phyloP scores from a whole-genome alignment of 2,113 vertebrate species.

The Plotosus lineatus region DNA sequence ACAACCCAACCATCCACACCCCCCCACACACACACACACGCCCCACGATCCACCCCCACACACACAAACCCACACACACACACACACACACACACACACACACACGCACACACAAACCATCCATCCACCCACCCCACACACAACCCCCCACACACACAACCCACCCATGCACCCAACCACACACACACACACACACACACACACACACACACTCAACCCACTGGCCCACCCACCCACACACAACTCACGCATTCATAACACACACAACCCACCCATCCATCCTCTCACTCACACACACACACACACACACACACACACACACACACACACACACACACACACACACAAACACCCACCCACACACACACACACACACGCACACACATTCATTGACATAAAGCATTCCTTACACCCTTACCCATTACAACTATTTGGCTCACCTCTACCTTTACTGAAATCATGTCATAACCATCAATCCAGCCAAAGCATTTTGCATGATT shows the following conservation, averaged over 20 bases:
- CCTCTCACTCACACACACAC: too few relatives aligned
- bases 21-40: conserved; percentile 13
- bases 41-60: neutral
- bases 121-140: too few relatives aligned
- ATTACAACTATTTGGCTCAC: too few relatives aligned
- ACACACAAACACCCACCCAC: neutral
- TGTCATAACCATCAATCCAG: too few relatives aligned
- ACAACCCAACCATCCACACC: too few relatives aligned
- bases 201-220: neutral
- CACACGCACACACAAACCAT: conserved; percentile 6
- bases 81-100: neutral
- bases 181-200: neutral
- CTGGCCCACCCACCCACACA: conserved; percentile 7
- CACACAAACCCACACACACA: neutral
- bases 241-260: neutral
- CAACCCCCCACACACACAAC: neutral
- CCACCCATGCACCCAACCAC: too few relatives aligned
- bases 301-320: neutral
- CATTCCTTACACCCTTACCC: too few relatives aligned
- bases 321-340: conserved; percentile 13
- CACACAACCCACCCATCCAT: too few relatives aligned
- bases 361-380: neutral
- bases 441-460: too few relatives aligned
- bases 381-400: too few relatives aligned
- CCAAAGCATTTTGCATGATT: too few relatives aligned